Conservation (phyloP, 2,888 invertebrate species). For the Parelbella ahira region DNA sequence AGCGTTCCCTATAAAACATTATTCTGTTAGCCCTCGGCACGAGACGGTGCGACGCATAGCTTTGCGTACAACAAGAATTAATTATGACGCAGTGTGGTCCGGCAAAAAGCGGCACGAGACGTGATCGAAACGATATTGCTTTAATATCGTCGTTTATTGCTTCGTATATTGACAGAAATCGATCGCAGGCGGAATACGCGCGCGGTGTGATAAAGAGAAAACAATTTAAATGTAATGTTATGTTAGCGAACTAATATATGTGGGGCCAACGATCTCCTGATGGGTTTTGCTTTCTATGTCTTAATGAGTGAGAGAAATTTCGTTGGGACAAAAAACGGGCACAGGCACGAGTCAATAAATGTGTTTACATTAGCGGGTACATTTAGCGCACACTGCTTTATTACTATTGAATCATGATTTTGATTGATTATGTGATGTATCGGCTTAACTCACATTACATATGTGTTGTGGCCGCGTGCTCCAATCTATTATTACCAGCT, state of each 20-base stretch:
- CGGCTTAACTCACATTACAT: too few relatives aligned
- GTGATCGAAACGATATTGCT: constrained; percentile 48
- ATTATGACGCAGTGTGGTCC: constrained; percentile 38
- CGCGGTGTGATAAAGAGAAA: constrained; percentile 12
- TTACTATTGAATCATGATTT: too few relatives aligned
- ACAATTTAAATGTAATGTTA: constrained; percentile 17
- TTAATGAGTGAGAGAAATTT: neutral
- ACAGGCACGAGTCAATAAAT: too few relatives aligned
- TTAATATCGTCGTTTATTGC: constrained; percentile 32
- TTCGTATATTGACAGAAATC: constrained; percentile 3
- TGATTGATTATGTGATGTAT: too few relatives aligned
- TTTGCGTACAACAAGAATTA: constrained; percentile 37
- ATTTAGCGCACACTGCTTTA: too few relatives aligned
- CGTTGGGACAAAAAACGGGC: neutral
- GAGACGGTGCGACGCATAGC: constrained; percentile 24
- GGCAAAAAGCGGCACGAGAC: constrained; percentile 40
- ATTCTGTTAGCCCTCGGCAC: constrained; percentile 9
- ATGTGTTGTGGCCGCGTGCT: too few relatives aligned
- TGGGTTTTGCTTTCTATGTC: constrained; percentile 12
- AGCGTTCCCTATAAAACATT: too few relatives aligned
- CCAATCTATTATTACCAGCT: too few relatives aligned
- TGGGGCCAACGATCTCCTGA: constrained; percentile 15
- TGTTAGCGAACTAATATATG: constrained; percentile 18
- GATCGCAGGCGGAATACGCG: constrained; percentile 17
- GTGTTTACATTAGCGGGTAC: too few relatives aligned